Evolutionary conservation across 2,888 invertebrate species (phyloP).

Genomic region (Acleris literana): DNA sequence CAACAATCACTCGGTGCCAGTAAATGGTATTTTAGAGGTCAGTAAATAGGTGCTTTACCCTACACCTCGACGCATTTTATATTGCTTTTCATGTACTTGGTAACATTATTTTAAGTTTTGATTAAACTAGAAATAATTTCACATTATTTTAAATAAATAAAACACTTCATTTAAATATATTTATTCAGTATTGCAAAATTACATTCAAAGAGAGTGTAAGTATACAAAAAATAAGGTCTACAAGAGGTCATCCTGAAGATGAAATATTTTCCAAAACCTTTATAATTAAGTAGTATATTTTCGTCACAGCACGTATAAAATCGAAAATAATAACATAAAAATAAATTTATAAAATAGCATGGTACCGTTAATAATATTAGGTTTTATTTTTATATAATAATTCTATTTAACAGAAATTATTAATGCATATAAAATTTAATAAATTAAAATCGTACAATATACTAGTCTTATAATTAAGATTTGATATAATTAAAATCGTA

Average conservation of each 20-base stretch:
- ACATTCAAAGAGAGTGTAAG: constrained; percentile 42
- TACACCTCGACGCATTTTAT: too few relatives aligned
- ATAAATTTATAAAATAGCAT: constrained; percentile 19
- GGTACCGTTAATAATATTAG: not conserved
- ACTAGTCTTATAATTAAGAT: constrained; percentile 3
- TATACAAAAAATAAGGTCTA: constrained; percentile 42
- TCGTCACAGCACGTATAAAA: constrained; percentile 35
- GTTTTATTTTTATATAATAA: too few relatives aligned
- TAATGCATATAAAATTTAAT: not conserved
- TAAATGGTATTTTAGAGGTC: too few relatives aligned
- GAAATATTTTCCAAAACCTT: constrained; percentile 37
- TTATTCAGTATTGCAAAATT: constrained; percentile 45
- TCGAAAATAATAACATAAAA: constrained; percentile 18
- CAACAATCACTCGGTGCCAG: too few relatives aligned
- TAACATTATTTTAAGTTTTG: too few relatives aligned
- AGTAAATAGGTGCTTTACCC: too few relatives aligned
- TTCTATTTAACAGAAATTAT: too few relatives aligned
- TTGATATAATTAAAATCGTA: constrained; percentile 15
- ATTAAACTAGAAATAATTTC: too few relatives aligned
- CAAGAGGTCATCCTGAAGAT: constrained; percentile 37
- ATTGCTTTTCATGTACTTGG: too few relatives aligned
- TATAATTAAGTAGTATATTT: constrained; percentile 25
- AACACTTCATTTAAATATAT: constrained; percentile 21
- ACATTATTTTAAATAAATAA: not conserved
- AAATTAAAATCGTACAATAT: constrained; percentile 15